phyloP scores from a whole-genome alignment of 2,113 vertebrate genomes.

The Vanacampus margaritifer region DNA sequence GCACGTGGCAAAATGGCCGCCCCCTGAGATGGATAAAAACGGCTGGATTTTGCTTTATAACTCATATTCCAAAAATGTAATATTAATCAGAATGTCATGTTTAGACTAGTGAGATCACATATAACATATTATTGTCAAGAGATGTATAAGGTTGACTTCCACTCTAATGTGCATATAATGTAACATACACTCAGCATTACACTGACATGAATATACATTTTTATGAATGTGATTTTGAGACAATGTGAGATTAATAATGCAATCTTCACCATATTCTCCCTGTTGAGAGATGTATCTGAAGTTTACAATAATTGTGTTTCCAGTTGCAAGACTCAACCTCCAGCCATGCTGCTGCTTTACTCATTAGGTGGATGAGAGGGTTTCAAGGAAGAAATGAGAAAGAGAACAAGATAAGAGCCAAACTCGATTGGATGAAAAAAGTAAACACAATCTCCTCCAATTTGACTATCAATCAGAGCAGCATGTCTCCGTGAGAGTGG shows the following conservation, averaged over 20 bases:
- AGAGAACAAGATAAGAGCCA: slow-evolving; percentile 43
- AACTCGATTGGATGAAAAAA: slow-evolving; percentile 51
- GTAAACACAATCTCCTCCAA: slow-evolving; percentile 63
- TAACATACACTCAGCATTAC: background rate
- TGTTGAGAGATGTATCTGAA: slow-evolving; percentile 33
- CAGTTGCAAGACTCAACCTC: slow-evolving; percentile 54
- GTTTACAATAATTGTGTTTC: slow-evolving; percentile 58
- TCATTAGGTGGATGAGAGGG: slow-evolving; percentile 44
- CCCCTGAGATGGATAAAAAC: no score
- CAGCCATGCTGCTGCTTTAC: slow-evolving; percentile 57
- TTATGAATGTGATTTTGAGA: background rate
- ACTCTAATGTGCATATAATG: no score
- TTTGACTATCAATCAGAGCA: slow-evolving; percentile 63
- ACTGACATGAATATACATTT: background rate
- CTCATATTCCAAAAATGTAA: no score
- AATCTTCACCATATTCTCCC: no score
- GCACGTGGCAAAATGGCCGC: no score
- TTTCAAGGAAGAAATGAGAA: slow-evolving; percentile 29
- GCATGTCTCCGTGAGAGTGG: slow-evolving; percentile 50
- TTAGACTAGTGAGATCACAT: no score
- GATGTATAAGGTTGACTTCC: no score
- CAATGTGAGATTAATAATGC: no score
- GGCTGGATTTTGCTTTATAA: no score
- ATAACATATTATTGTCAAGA: no score
- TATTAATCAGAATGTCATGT: no score